Evolutionary conservation across 2,797 vertebrate species (phyloP).

Genomic region (Tragopan temminckii): DNA sequence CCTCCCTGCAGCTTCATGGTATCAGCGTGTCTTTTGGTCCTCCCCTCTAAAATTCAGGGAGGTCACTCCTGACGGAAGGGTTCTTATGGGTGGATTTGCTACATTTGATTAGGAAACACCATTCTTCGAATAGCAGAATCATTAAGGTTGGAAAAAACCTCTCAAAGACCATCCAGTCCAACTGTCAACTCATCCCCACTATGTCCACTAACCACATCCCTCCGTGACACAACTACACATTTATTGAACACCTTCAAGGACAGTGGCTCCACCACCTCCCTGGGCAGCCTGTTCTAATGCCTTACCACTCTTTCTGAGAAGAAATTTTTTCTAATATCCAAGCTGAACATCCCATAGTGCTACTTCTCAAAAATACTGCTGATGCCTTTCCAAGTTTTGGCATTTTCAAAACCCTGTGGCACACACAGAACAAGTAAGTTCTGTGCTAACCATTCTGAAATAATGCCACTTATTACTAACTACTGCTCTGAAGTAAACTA

Average conservation of each 20-base stretch:
- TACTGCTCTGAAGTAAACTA: neutral
- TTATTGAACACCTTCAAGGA: too few species aligned
- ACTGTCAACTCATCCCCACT: too few species aligned
- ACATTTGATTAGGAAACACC: neutral
- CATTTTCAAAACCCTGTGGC: neutral
- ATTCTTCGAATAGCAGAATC: neutral
- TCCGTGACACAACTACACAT: too few species aligned
- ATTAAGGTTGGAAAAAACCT: too few species aligned
- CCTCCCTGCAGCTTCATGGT: neutral
- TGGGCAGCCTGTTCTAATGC: too few species aligned
- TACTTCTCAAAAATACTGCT: neutral
- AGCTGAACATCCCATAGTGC: too few species aligned
- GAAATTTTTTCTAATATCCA: too few species aligned
- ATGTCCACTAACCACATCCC: too few species aligned
- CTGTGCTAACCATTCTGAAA: neutral
- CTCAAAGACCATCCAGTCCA: too few species aligned
- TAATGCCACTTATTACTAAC: neutral
- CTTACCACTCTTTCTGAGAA: too few species aligned
- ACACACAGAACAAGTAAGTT: neutral
- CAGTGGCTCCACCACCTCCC: too few species aligned
- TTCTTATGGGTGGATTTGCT: neutral
- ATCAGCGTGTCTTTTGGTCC: neutral
- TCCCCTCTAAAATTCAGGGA: neutral
- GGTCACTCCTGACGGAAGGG: neutral
- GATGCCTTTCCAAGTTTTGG: neutral